Conservation (phyloP, 2,888 invertebrate species). For the Podabrus alpinus region DNA sequence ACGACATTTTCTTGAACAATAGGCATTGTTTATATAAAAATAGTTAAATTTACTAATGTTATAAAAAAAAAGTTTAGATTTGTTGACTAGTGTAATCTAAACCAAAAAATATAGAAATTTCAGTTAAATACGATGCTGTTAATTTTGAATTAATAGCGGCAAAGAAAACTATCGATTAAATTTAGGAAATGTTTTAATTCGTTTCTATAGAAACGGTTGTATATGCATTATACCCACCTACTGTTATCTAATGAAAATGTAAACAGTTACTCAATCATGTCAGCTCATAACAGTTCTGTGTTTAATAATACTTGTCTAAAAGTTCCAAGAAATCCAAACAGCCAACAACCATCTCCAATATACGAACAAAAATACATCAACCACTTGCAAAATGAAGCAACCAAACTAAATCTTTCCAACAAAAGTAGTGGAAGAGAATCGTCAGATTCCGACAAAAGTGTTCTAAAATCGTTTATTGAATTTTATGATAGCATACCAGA, state of each 20-base stretch:
- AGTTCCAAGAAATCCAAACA: slow-evolving; percentile 73
- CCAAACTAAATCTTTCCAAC: slow-evolving; percentile 43
- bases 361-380: slow-evolving; percentile 65
- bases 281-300: slow-evolving; percentile 61
- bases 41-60: too few species aligned
- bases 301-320: slow-evolving; percentile 74
- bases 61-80: too few species aligned
- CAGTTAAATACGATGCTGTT: neutral
- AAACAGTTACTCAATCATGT: slow-evolving; percentile 35
- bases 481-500: slow-evolving; percentile 81
- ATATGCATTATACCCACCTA: neutral
- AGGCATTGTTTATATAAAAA: too few species aligned
- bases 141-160: neutral
- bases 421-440: slow-evolving; percentile 55
- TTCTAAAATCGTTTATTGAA: slow-evolving; percentile 66
- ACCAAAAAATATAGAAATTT: neutral
- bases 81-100: too few species aligned
- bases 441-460: slow-evolving; percentile 56
- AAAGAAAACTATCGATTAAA: neutral
- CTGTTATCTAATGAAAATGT: neutral
- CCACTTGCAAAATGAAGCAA: slow-evolving; percentile 46
- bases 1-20: too few species aligned
- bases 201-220: neutral
- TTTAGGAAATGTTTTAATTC: neutral
- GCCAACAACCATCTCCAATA: slow-evolving; percentile 70